Evolutionary conservation across 2,797 vertebrate species (phyloP), one percentile per base, ranked within the genome.

Genomic region (Octomys mimax): DNA sequence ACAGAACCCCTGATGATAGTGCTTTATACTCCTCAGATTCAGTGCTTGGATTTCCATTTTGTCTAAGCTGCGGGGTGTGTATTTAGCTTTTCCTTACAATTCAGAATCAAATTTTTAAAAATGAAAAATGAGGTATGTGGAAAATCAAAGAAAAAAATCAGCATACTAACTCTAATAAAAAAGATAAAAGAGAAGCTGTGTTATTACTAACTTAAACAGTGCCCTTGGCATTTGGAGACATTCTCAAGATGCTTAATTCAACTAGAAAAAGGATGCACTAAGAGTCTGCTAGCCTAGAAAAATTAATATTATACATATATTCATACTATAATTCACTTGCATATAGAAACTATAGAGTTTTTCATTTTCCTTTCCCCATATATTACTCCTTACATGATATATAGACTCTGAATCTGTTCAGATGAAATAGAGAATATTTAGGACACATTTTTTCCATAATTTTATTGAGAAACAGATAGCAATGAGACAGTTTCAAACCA

Each of bases 31-130:
- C 22, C 61, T 85, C 89, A 9, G 88, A 81, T 49, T 39, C 39
- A 31, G 54, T 46, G 94, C 94, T 98, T 97, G 89, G 78, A 70
- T 97, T 97, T 13, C 87, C 0, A 6, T 77, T 97, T 96, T 92
- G 36, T 97, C 86, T 93, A 70, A 66, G 81, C 94, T 52, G 10
- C 71, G 68, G 62, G 64, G 64, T 77, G 70, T 1, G 1, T 93
- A 61, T 86, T 89, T 93, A 92, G 85, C 85, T 91, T 97, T 90
- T 78, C 39, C 81, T 87, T 89, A 91, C 94, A 95, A 95, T 82
- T 77, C 70, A 89, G 64, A 89, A 79, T 94, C 86, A 91, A 93
- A 91, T 82, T 8, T 49, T 49, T 49, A 95, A 97, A 57, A 87
- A 89, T 79, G 71, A 62, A 62, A 96, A 92, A 92, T 57, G 49